Evolutionary conservation across 2,113 vertebrate species (phyloP), one percentile per base, ranked within the genome.

Genomic region (Neogale vison): DNA sequence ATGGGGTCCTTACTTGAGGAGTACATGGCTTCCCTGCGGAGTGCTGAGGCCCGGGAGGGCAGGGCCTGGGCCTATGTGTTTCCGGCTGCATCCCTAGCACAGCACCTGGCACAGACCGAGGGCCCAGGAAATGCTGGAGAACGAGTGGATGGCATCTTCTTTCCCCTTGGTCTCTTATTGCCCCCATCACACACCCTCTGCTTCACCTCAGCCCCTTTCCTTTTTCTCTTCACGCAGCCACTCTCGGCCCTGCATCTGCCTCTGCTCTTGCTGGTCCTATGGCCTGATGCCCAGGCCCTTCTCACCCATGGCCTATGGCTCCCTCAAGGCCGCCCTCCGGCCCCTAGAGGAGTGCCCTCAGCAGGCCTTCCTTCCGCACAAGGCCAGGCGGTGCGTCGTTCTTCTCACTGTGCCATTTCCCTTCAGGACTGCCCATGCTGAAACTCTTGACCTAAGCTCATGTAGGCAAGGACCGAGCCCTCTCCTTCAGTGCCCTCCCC

Each of bases 161-260:
- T 61, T 36, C 31, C n/a, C 45, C 18, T 23, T 10, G 10, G 65
- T 45, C 36, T 59, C 81, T 76, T 17, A 13, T 4, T 17, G 1
- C 69, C 65, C 72, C 79, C 39, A 59, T 45, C 29, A 50, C 26
- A 7, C 2, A 18, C 0, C 0, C 12, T 3, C 0, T 0, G 3
- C 6, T 11, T 15, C 15, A 26, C 63, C 39, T 10, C 61, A 84
- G 82, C 47, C 50, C 26, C 42, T 50, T 52, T 81, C 15, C 42
- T 67, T 3, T 34, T 29, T 61, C 13, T 39, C 36, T 55, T 84
- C 50, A 26, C 74, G 8, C 3, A 45, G 74, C 20, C 36, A 20
- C 7, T 3, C 3, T 36, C n/a, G 0, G 26, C 21, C 34, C 18
- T 39, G 57, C 67, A 34, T 50, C 80, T 13, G 69, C n/a, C 24